phyloP scores from a whole-genome alignment of 23 tunicate species.

The Ascidia mentula region DNA sequence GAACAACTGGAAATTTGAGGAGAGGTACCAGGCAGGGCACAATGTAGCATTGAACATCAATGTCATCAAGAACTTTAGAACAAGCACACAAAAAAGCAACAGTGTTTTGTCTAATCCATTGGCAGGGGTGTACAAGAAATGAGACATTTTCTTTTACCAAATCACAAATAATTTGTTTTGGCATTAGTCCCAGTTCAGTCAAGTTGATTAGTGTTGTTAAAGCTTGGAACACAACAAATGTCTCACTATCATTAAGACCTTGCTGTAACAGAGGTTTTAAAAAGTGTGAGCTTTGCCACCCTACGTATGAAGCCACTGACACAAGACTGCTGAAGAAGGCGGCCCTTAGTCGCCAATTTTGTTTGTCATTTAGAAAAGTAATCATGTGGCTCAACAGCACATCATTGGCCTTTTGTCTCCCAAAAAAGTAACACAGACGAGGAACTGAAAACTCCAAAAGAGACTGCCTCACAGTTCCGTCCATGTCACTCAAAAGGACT shows the following conservation, averaged over 20 bases:
- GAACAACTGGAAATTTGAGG: conserved; percentile 43
- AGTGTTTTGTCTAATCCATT: conserved; percentile 81
- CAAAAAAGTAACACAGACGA: conserved; percentile 80
- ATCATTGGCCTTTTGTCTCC: conserved; percentile 72
- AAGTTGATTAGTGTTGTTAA: conserved; percentile 42
- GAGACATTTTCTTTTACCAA: conserved; percentile 50
- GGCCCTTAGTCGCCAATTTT: conserved; percentile 92
- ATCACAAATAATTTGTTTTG: conserved; percentile 66
- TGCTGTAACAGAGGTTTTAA: conserved; percentile 75
- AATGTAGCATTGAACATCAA: conserved; percentile 72
- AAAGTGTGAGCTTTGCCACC: conserved; percentile 76
- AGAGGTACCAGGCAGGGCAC: conserved; percentile 47
- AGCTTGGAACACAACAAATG: conserved; percentile 72
- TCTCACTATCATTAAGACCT: conserved; percentile 83
- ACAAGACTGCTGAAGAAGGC: conserved; percentile 77
- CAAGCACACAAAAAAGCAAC: conserved; percentile 77
- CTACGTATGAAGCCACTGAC: conserved; percentile 62
- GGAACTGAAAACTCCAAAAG: conserved; percentile 70
- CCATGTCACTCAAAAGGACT: conserved; percentile 63
- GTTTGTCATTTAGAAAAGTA: conserved; percentile 90
- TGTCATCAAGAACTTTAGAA: conserved; percentile 29
- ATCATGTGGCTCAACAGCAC: conserved; percentile 95
- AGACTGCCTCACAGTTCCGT: conserved; percentile 70
- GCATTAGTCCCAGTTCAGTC: conserved; percentile 55
- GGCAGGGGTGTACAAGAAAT: conserved; percentile 82